Percentiles rank a stretch among this genome's conserved stretches.
phyloP scores from a whole-genome alignment of 2,888 invertebrate species.

The Hyposoter dolosus region DNA sequence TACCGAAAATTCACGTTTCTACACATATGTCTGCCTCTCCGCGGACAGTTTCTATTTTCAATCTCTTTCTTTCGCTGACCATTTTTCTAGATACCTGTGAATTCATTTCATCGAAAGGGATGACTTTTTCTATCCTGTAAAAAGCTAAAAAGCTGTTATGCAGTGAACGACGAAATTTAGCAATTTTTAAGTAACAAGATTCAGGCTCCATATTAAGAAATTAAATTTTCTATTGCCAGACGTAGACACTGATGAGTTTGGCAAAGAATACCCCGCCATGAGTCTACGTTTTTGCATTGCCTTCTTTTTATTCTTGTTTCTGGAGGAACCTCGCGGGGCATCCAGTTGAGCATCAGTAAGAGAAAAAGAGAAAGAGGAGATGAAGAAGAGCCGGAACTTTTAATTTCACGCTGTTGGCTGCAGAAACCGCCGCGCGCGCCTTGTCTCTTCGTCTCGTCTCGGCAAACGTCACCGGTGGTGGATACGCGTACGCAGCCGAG shows the following conservation, averaged over 20 bases:
- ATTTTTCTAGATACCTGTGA: background rate
- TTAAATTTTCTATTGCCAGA: background rate
- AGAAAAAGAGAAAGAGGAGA: constrained; percentile 35
- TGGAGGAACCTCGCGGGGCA: constrained; percentile 69
- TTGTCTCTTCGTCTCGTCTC: constrained; percentile 53
- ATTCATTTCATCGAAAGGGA: background rate
- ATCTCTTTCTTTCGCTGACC: background rate
- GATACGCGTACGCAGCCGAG: constrained; percentile 70
- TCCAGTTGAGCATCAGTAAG: constrained; percentile 24
- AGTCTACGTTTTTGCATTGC: constrained; percentile 58
- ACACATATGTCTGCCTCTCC: background rate
- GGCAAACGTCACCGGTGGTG: constrained; percentile 59
- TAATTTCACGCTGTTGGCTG: constrained; percentile 77
- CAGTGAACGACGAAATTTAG: background rate
- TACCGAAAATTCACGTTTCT: constrained; percentile 1
- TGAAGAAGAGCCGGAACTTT: constrained; percentile 69
- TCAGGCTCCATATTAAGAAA: background rate
- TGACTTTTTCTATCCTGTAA: background rate
- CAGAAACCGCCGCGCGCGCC: constrained; percentile 67
- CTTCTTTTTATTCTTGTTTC: constrained; percentile 43
- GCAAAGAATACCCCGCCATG: constrained; percentile 24
- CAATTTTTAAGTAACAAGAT: background rate
- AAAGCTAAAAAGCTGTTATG: too few relatives aligned
- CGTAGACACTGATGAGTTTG: constrained; percentile 2
- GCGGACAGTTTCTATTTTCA: background rate